Conservation (phyloP, 2,113 vertebrate genomes). For the Micronycteris hirsuta region DNA sequence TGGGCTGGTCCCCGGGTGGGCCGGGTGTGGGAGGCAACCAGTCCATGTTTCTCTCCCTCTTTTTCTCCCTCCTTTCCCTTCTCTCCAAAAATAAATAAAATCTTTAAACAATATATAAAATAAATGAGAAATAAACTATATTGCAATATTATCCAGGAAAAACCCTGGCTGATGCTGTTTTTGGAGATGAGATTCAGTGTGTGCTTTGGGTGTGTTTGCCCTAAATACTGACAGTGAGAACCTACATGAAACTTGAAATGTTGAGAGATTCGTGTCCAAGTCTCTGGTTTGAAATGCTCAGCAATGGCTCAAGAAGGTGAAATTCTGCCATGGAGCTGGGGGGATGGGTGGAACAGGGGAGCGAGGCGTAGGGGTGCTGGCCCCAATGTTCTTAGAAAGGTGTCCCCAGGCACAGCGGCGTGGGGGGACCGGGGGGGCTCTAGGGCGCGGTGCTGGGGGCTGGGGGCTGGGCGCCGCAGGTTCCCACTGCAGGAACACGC, state of each 20-base stretch:
- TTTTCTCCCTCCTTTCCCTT: too few relatives aligned
- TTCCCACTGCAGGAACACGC: fast-evolving
- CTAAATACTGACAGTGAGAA: background rate
- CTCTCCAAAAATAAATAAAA: too few relatives aligned
- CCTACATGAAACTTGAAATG: fast-evolving
- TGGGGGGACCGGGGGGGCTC: background rate
- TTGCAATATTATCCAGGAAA: too few relatives aligned
- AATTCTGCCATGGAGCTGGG: fast-evolving
- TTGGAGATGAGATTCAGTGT: background rate
- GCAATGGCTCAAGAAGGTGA: too few relatives aligned
- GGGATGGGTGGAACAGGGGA: fast-evolving
- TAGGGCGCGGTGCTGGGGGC: background rate
- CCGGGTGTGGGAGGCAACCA: too few relatives aligned
- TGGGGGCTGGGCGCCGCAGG: background rate
- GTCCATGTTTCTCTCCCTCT: too few relatives aligned
- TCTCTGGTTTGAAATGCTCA: background rate
- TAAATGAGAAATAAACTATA: background rate
- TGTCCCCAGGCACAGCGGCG: background rate
- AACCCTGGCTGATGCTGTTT: too few relatives aligned
- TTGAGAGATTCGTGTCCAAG: background rate
- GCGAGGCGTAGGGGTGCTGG: fast-evolving
- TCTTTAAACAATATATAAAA: too few relatives aligned
- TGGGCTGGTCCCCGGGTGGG: too few relatives aligned
- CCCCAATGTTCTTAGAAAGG: fast-evolving
- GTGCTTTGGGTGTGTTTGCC: background rate